Conservation (phyloP, 2,888 invertebrate genomes). For the Gerris lacustris region DNA sequence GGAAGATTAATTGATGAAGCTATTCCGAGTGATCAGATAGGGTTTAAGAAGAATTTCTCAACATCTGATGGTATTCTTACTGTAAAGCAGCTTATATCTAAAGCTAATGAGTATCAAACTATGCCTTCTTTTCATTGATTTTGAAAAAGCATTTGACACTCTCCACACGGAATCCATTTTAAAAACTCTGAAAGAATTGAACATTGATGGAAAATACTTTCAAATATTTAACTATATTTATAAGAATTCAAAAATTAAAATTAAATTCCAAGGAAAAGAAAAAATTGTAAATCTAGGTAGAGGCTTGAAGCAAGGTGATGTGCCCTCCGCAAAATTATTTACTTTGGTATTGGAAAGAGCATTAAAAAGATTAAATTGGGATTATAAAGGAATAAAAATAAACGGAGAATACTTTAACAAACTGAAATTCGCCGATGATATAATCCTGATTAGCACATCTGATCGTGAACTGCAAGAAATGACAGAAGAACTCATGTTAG, state of each 20-base stretch:
- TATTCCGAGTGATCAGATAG: background rate
- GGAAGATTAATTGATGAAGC: background rate
- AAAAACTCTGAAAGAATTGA: background rate
- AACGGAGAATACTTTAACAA: conserved; percentile 6
- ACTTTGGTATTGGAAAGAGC: background rate
- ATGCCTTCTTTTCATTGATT: conserved; percentile 3
- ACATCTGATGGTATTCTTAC: conserved; percentile 8
- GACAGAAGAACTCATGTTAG: conserved; percentile 3
- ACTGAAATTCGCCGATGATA: conserved; percentile 9
- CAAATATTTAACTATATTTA: conserved; percentile 11
- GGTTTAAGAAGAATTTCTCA: conserved; percentile 11
- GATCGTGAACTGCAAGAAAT: conserved; percentile 8
- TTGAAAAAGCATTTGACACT: background rate
- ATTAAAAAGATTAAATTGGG: conserved; percentile 5
- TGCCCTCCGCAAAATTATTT: background rate
- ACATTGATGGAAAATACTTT: conserved; percentile 2
- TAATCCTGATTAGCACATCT: background rate
- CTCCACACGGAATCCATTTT: conserved; percentile 8
- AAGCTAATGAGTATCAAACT: conserved; percentile 8
- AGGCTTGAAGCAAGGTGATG: conserved; percentile 12
- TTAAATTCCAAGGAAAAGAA: background rate
- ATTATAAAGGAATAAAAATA: conserved; percentile 1
- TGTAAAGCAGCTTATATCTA: conserved; percentile 4
- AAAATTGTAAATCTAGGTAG: background rate
- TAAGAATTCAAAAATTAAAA: background rate